A percentile compares a stretch with the other conserved stretches of the same genome.
Evolutionary conservation across 2,888 invertebrate species (phyloP).

Genomic region (Augochlorella aurata): DNA sequence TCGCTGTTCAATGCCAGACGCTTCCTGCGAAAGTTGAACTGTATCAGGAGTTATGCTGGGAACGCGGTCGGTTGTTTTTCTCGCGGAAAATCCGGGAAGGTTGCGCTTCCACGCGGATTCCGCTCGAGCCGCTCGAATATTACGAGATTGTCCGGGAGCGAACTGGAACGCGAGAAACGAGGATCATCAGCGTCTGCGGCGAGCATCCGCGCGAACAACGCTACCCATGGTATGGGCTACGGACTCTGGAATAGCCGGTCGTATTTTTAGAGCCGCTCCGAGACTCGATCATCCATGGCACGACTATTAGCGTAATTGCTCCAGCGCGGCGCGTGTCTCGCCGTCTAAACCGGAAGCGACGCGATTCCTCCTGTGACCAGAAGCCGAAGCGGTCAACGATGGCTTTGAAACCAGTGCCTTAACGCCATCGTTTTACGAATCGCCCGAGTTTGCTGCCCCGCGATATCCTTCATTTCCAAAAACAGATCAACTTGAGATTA

Average conservation of each 20-base stretch:
- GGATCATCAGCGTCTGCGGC: neutral
- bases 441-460: too few relatives aligned
- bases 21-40: neutral
- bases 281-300: constrained; percentile 37
- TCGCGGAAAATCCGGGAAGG: neutral
- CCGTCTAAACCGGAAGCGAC: neutral
- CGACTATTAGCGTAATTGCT: constrained; percentile 46
- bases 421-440: neutral
- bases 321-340: neutral
- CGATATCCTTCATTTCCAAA: too few relatives aligned
- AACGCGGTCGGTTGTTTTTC: neutral
- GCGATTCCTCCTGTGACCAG: neutral
- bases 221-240: constrained; percentile 44
- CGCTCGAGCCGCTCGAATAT: constrained; percentile 8
- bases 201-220: neutral
- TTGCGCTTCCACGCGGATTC: constrained; percentile 11
- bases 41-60: neutral
- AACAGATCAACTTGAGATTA: too few relatives aligned
- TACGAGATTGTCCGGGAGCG: neutral
- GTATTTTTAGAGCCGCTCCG: constrained; percentile 60
- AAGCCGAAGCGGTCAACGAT: neutral
- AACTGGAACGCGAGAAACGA: constrained; percentile 28
- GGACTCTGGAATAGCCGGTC: constrained; percentile 45
- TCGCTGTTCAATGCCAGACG: neutral
- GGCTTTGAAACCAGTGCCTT: neutral